Evolutionary conservation across 2,113 vertebrate genomes (phyloP).

Genomic region (Grus americana): DNA sequence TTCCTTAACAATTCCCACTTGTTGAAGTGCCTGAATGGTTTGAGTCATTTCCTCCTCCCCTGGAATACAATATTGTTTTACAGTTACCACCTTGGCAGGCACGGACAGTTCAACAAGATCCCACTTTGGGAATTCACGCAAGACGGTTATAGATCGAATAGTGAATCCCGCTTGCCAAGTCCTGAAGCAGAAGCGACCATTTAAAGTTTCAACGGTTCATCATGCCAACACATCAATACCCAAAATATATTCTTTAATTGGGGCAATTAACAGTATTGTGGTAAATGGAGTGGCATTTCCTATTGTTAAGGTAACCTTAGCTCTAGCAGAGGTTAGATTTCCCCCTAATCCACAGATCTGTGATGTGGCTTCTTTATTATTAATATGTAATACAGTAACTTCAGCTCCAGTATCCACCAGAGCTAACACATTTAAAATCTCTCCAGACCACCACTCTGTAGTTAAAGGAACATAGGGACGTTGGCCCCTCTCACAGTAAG

Average conservation of each 20-base stretch:
- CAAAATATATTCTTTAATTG: neutral
- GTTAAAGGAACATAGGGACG: neutral
- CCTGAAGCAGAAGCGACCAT: neutral
- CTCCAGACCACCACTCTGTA: neutral
- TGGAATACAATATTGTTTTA: neutral
- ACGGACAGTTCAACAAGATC: neutral
- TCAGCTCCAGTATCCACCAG: neutral
- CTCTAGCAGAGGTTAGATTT: neutral
- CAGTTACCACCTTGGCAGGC: neutral
- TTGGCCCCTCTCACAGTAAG: neutral
- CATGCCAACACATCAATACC: neutral
- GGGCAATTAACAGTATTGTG: fast-evolving
- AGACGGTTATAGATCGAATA: neutral
- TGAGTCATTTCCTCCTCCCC: neutral
- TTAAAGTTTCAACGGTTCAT: neutral
- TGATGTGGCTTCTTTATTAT: neutral
- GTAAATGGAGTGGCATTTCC: neutral
- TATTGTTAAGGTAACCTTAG: neutral
- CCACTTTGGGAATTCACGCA: neutral
- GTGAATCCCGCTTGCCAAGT: neutral
- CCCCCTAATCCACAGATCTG: neutral
- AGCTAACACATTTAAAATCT: neutral
- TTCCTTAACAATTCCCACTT: neutral
- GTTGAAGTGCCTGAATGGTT: neutral
- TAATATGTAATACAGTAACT: neutral